A percentile compares a stretch with the other conserved stretches of the same genome.
phyloP scores from a whole-genome alignment of 2,797 vertebrate species.

The Ispidina lecontei region DNA sequence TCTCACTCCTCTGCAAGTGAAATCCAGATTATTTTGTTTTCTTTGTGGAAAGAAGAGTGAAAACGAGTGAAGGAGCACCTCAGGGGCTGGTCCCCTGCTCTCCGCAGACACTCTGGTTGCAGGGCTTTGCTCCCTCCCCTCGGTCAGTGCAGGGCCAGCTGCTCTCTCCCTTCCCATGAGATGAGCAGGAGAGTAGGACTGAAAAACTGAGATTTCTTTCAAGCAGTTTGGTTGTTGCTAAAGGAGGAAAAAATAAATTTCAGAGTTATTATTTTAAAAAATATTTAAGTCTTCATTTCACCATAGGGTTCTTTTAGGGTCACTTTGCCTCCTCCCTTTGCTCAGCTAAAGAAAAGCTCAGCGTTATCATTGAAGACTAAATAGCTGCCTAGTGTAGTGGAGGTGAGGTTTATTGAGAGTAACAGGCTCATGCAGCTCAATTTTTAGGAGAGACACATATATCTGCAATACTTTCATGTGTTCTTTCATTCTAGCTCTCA shows the following conservation, averaged over 20 bases:
- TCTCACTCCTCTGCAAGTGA: background rate
- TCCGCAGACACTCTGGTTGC: accelerated
- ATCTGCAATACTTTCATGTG: background rate
- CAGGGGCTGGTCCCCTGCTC: background rate
- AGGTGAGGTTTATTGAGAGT: background rate
- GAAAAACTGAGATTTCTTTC: background rate
- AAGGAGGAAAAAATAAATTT: background rate
- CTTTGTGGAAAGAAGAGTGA: background rate
- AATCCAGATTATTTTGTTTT: background rate
- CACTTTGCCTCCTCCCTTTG: background rate
- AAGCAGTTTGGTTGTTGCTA: background rate
- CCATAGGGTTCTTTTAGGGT: background rate
- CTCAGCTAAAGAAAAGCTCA: background rate
- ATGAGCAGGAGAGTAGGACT: background rate
- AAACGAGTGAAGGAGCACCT: background rate
- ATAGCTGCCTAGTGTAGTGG: background rate
- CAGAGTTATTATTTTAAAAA: background rate
- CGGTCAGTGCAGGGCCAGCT: background rate
- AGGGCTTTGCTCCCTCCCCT: background rate
- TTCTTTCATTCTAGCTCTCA: background rate
- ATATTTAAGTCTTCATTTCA: background rate
- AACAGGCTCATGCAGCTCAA: background rate
- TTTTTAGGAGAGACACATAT: background rate
- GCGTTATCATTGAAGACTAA: background rate
- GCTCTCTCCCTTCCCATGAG: accelerated